Percentiles rank a stretch among this genome's conserved stretches.
Conservation (phyloP, 1,140 invertebrate species). For the Aporrectodea caliginosa region DNA sequence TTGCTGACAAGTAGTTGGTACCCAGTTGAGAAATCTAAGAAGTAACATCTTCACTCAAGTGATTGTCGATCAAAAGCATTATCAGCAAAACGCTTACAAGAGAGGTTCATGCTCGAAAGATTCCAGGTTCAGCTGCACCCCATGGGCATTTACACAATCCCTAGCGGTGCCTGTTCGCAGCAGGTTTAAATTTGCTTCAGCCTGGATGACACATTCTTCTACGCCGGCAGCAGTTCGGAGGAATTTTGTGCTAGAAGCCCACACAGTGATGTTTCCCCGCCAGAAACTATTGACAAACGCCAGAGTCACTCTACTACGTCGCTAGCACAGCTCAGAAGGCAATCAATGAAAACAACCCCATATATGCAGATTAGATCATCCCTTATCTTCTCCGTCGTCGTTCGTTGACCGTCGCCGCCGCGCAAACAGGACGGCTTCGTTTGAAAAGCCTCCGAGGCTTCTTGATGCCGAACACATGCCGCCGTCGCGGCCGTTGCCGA, state of each 20-base stretch:
- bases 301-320: not conserved
- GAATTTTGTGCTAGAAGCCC: no score
- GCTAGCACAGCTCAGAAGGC: not conserved
- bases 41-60: no score
- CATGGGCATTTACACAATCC: not conserved
- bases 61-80: no score
- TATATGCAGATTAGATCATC: not conserved
- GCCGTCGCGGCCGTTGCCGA: not conserved
- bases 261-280: not conserved
- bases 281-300: not conserved
- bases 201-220: not conserved
- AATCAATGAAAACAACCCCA: not conserved
- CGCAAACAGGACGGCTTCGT: not conserved
- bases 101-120: no score
- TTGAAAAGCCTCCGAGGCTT: not conserved
- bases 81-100: no score
- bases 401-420: not conserved
- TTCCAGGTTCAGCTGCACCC: no score
- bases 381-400: slow-evolving; percentile 1
- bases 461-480: not conserved
- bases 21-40: no score
- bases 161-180: not conserved
- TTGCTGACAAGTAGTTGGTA: no score
- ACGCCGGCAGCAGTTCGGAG: not conserved
- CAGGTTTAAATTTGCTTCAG: not conserved